Evolutionary conservation across 2,888 invertebrate species (phyloP).

Genomic region (Habrosyne pyritoides): DNA sequence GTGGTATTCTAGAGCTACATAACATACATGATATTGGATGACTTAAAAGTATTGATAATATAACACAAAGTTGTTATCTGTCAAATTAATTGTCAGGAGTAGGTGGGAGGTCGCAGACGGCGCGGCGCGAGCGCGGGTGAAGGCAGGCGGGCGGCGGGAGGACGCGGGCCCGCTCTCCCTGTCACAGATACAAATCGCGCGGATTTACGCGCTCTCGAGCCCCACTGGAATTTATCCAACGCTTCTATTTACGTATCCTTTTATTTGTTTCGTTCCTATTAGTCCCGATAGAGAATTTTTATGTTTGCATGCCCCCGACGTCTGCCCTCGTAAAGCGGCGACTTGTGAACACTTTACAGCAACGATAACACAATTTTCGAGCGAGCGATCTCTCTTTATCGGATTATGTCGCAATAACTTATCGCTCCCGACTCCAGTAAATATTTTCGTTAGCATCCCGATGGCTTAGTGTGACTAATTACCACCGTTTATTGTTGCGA

Average conservation of each 20-base stretch:
- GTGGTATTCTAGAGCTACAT: too few relatives aligned
- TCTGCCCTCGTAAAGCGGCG: conserved; percentile 80
- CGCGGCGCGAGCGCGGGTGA: too few relatives aligned
- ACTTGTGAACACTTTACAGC: conserved; percentile 79
- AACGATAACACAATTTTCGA: conserved; percentile 76
- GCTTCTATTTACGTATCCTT: conserved; percentile 83
- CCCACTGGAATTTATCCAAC: conserved; percentile 81
- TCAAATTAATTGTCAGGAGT: conserved; percentile 74
- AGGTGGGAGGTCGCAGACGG: conserved; percentile 29
- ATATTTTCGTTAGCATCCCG: conserved; percentile 68
- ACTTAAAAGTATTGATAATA: background rate
- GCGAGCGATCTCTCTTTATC: conserved; percentile 73
- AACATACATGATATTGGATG: background rate
- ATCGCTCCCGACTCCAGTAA: conserved; percentile 63
- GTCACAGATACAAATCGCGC: conserved; percentile 84
- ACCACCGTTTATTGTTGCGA: conserved; percentile 58
- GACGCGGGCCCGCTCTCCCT: conserved; percentile 57
- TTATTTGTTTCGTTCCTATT: conserved; percentile 83
- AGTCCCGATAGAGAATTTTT: conserved; percentile 83
- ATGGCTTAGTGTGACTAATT: conserved; percentile 72
- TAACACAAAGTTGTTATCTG: conserved; percentile 38
- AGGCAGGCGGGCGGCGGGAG: conserved; percentile 28
- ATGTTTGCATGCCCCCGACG: conserved; percentile 78
- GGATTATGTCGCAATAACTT: conserved; percentile 78
- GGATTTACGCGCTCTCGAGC: conserved; percentile 82